Evolutionary conservation across 1,140 invertebrate species (phyloP).

Genomic region (Diachasma alloeum): DNA sequence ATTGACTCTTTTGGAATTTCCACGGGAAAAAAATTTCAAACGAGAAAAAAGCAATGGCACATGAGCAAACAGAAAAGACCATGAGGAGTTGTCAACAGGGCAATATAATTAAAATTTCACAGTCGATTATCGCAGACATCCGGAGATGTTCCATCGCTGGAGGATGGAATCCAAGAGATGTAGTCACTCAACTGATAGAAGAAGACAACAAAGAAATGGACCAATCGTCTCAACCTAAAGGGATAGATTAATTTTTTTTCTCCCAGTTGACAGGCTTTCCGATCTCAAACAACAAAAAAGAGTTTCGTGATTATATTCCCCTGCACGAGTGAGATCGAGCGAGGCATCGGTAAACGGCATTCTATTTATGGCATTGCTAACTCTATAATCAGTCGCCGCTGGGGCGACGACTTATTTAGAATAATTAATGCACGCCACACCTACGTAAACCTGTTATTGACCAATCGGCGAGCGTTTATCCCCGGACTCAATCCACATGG

Average conservation of each 20-base stretch:
- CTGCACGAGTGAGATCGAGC: constrained; percentile 14
- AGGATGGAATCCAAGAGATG: background rate
- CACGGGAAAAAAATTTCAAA: too few species aligned
- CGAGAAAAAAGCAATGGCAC: too few species aligned
- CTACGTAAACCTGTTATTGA: constrained; percentile 41
- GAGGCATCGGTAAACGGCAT: constrained; percentile 57
- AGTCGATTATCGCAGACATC: background rate
- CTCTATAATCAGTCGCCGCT: constrained; percentile 60
- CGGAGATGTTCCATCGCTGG: background rate
- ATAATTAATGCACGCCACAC: constrained; percentile 59
- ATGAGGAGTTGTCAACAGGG: background rate
- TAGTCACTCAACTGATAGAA: constrained; percentile 16
- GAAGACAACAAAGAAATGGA: constrained; percentile 52
- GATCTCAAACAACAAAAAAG: constrained; percentile 42
- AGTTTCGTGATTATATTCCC: constrained; percentile 45
- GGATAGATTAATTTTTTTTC: background rate
- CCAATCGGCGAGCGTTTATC: constrained; percentile 42
- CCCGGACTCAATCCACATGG: constrained; percentile 37
- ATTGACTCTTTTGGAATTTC: too few species aligned
- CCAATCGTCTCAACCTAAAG: background rate
- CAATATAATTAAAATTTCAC: background rate
- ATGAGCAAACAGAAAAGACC: too few species aligned
- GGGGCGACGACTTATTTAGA: constrained; percentile 64
- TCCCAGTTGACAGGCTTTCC: background rate
- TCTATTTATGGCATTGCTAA: constrained; percentile 63